phyloP scores from a whole-genome alignment of 2,113 vertebrate species.

The Eudorcas thomsonii region DNA sequence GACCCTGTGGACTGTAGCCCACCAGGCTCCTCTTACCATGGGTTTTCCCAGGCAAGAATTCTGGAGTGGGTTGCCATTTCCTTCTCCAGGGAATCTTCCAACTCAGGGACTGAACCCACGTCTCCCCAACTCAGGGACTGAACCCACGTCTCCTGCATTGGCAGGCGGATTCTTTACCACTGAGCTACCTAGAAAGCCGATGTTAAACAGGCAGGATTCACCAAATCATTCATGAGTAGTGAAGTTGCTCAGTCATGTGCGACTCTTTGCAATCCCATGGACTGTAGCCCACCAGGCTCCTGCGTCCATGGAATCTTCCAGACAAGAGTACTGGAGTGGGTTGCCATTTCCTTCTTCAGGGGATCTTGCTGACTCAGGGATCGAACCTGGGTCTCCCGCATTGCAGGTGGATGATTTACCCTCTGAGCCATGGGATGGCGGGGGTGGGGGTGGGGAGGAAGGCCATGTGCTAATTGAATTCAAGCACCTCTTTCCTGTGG shows the following conservation, averaged over 20 bases:
- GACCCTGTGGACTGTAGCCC: not conserved
- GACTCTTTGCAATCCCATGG: not conserved
- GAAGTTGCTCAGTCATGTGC: not conserved
- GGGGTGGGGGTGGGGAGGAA: not conserved
- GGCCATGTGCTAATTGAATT: not conserved
- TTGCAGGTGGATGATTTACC: not conserved
- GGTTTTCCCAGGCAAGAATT: not conserved
- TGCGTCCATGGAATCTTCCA: not conserved
- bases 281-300: not conserved
- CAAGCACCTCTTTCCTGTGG: not conserved
- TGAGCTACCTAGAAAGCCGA: not conserved
- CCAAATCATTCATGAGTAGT: not conserved
- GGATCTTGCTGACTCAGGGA: not conserved
- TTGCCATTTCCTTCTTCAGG: not conserved
- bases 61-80: not conserved
- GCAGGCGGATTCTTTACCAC: not conserved
- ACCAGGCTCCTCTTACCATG: not conserved
- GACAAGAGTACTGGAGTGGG: not conserved
- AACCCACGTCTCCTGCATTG: not conserved
- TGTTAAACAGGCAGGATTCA: not conserved
- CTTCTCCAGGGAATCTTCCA: not conserved
- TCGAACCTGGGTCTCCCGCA: accelerated
- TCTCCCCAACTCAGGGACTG: not conserved
- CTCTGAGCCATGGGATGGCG: not conserved
- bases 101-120: not conserved